These are phyloP conservation scores for Saguinus imperator DNA, from an alignment of 2,113 vertebrate species.

Conservation along the genomic window DNA sequence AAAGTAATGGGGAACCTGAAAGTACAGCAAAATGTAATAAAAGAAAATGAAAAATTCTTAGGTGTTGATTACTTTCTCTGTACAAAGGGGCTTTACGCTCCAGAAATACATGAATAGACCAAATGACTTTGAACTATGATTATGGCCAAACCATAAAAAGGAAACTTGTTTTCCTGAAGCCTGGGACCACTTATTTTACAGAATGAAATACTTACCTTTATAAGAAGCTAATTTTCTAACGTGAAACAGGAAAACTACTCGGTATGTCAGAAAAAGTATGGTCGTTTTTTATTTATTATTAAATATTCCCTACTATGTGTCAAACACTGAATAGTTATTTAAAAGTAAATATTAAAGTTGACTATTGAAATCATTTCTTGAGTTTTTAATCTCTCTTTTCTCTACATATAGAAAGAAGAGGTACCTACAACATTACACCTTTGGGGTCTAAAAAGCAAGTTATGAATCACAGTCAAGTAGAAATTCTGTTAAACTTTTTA, in stretches of 20 bases:
- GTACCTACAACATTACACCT: background rate
- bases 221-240: slow-evolving; percentile 32
- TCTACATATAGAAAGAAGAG: background rate
- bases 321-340: background rate
- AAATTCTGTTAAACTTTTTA: background rate
- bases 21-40: slow-evolving; percentile 61
- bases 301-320: slow-evolving; percentile 23
- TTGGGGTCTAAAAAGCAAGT: slow-evolving; percentile 7
- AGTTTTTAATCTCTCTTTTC: slow-evolving; percentile 25
- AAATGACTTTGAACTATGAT: slow-evolving; percentile 35
- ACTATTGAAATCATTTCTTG: slow-evolving; percentile 13
- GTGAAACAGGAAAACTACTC: slow-evolving; percentile 31
- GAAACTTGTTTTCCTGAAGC: background rate
- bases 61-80: slow-evolving; percentile 60
- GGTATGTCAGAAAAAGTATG: background rate
- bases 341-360: slow-evolving; percentile 44
- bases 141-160: slow-evolving; percentile 21
- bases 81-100: slow-evolving; percentile 25
- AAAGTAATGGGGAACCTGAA: slow-evolving; percentile 63
- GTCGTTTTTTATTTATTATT: slow-evolving; percentile 31
- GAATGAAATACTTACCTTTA: slow-evolving; percentile 47
- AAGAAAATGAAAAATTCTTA: slow-evolving; percentile 62
- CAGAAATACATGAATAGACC: slow-evolving; percentile 52
- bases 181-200: slow-evolving; percentile 44
- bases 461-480: background rate